Evolutionary conservation across 2,113 vertebrate genomes (phyloP).

Genomic region (Hippocampus abdominalis): DNA sequence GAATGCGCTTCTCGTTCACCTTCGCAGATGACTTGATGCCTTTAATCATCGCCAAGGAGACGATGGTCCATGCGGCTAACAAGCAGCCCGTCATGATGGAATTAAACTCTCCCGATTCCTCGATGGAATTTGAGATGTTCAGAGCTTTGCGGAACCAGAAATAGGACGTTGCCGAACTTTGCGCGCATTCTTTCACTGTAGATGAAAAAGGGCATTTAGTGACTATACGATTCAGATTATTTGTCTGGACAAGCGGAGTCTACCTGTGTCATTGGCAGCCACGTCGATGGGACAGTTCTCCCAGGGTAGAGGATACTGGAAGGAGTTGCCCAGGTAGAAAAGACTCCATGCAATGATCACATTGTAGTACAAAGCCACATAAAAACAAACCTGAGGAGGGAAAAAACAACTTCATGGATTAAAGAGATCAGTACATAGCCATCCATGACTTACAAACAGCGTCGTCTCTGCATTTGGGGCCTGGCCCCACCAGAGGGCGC

Average conservation of each 20-base stretch:
- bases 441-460: too few species aligned
- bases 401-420: neutral
- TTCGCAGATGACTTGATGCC: slow-evolving; percentile 81
- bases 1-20: slow-evolving; percentile 51
- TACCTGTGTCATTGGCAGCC: slow-evolving; percentile 68
- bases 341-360: slow-evolving; percentile 79
- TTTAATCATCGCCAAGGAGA: slow-evolving; percentile 75
- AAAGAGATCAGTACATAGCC: neutral
- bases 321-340: slow-evolving; percentile 78
- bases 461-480: too few species aligned
- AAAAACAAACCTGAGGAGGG: slow-evolving; percentile 74
- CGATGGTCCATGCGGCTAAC: slow-evolving; percentile 74
- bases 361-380: slow-evolving; percentile 76
- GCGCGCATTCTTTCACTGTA: slow-evolving; percentile 74
- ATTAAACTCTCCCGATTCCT: slow-evolving; percentile 70
- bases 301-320: slow-evolving; percentile 80
- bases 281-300: slow-evolving; percentile 70
- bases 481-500: too few species aligned
- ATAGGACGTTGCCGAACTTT: slow-evolving; percentile 74
- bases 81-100: slow-evolving; percentile 71
- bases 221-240: neutral
- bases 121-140: slow-evolving; percentile 75
- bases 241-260: neutral
- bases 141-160: slow-evolving; percentile 85
- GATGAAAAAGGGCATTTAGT: neutral